These are phyloP conservation scores for Sicus ferrugineus DNA, from an alignment of 2,888 invertebrate genomes.

Conservation along the genomic window DNA sequence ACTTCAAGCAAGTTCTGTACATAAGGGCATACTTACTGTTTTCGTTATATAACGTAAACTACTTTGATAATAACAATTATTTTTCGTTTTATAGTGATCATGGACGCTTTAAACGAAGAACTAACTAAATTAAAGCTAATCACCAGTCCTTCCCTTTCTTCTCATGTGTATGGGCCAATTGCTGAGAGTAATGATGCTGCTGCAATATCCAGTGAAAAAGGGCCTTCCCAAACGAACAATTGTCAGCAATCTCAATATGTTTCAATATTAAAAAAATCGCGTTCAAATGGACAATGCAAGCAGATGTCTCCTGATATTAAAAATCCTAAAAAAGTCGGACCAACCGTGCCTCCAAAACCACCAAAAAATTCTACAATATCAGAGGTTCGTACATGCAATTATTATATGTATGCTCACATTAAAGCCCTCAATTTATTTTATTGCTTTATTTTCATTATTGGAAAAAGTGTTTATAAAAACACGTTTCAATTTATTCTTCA, in stretches of 20 bases:
- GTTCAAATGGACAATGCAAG: background rate
- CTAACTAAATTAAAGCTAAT: constrained; percentile 74
- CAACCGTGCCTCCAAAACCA: constrained; percentile 83
- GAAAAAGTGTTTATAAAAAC: constrained; percentile 21
- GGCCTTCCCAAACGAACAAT: constrained; percentile 40
- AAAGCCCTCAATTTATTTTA: no score
- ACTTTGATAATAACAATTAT: background rate
- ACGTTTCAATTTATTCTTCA: constrained; percentile 11
- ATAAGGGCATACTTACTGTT: no score
- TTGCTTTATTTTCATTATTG: constrained; percentile 22
- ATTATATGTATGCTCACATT: no score
- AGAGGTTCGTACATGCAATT: constrained; percentile 59
- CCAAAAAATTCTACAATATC: constrained; percentile 66
- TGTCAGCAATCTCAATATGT: constrained; percentile 34
- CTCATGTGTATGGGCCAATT: background rate
- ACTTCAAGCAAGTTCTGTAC: no score
- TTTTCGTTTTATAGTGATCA: constrained; percentile 42
- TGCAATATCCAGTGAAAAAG: constrained; percentile 33
- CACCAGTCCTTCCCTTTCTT: constrained; percentile 59
- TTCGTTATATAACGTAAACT: no score
- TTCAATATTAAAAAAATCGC: background rate
- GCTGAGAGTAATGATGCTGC: background rate
- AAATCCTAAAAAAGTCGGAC: constrained; percentile 70
- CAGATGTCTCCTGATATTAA: background rate
- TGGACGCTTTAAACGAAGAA: constrained; percentile 76